These are phyloP conservation scores for Bellardia pandia DNA, from an alignment of 2,888 invertebrate species.

Conservation along the genomic window DNA sequence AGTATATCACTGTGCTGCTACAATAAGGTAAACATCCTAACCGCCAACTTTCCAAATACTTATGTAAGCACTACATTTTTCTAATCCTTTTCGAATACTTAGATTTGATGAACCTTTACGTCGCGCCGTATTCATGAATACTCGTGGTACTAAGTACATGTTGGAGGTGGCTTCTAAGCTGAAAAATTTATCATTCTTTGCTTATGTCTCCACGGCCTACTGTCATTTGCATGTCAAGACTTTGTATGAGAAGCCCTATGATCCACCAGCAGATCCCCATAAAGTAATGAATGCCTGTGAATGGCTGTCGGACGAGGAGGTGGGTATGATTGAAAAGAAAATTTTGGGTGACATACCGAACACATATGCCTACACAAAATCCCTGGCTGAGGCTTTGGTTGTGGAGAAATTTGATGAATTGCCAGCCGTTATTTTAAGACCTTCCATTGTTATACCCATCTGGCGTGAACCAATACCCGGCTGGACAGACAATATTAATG, in stretches of 20 bases:
- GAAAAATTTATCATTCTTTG: conserved; percentile 89
- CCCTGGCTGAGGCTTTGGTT: conserved; percentile 93
- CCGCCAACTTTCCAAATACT: not conserved
- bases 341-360: conserved; percentile 92
- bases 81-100: not conserved
- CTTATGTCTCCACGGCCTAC: conserved; percentile 94
- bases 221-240: conserved; percentile 94
- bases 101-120: conserved; percentile 96
- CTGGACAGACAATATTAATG: conserved; percentile 97
- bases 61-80: not conserved
- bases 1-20: conserved; percentile 93
- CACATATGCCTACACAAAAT: conserved; percentile 96
- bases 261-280: conserved; percentile 91
- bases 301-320: conserved; percentile 90
- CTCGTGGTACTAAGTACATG: conserved; percentile 94
- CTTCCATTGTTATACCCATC: conserved; percentile 95
- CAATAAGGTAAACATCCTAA: conserved; percentile 85
- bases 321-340: conserved; percentile 87
- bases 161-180: conserved; percentile 91
- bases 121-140: conserved; percentile 95
- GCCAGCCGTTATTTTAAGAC: conserved; percentile 92
- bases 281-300: conserved; percentile 91
- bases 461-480: conserved; percentile 94
- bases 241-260: conserved; percentile 93
- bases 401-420: conserved; percentile 90